phyloP scores from a whole-genome alignment of 2,797 vertebrate genomes.

The Melanotaenia boesemani region DNA sequence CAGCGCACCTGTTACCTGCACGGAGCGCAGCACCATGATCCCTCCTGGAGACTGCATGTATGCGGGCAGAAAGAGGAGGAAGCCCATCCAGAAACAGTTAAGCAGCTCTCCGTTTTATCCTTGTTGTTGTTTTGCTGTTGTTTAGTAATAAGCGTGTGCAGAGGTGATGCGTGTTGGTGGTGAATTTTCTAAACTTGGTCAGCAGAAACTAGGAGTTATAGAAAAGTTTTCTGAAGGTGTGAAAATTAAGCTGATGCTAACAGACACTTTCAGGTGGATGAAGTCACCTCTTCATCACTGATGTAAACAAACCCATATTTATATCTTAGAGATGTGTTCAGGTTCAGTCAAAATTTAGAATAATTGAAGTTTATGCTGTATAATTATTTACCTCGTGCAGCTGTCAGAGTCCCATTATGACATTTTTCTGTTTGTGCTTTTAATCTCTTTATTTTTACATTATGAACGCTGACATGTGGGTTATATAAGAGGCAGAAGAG shows the following conservation, averaged over 20 bases:
- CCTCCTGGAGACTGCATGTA: conserved; percentile 96
- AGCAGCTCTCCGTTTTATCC: conserved; percentile 56
- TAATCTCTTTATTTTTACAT: conserved; percentile 14
- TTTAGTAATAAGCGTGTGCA: neutral
- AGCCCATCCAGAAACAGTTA: conserved; percentile 97
- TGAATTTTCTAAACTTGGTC: too few species aligned
- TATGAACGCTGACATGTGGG: conserved; percentile 50
- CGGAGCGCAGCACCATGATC: conserved; percentile 89
- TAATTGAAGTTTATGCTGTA: too few species aligned
- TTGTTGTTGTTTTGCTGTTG: neutral
- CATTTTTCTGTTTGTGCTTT: neutral
- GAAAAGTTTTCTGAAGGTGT: too few species aligned
- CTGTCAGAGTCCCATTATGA: too few species aligned
- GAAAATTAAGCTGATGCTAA: too few species aligned
- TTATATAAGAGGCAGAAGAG: conserved; percentile 57
- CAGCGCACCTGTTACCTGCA: conserved; percentile 84
- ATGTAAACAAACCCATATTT: too few species aligned
- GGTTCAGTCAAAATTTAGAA: too few species aligned
- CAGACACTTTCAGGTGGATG: too few species aligned
- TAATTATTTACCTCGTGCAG: too few species aligned
- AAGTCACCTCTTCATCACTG: too few species aligned
- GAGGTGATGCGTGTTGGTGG: neutral
- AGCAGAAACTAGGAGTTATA: too few species aligned
- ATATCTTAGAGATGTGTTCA: too few species aligned
- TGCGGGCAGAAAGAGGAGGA: conserved; percentile 95